Base-by-base conservation (phyloP, 2,113 vertebrate genomes). In the Etheostoma cragini region DNA sequence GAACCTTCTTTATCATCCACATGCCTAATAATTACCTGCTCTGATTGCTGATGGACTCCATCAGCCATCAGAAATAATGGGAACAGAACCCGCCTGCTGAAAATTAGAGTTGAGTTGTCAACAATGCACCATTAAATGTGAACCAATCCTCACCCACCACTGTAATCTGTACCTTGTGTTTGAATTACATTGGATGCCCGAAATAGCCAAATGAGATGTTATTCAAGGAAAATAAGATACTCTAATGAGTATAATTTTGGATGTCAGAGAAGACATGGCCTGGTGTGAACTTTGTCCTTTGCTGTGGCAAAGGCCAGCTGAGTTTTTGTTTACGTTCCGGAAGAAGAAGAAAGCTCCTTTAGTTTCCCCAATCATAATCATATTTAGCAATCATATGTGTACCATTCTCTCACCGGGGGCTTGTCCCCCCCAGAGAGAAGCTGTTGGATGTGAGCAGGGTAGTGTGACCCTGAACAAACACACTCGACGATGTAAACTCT, bases 181-280 rank as follows among this genome's bases (percentile, higher is more conserved):
- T 74, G 74, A 85, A 81, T 82, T 78, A 60, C 61, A 82, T 46
- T 69, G 62, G 49, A 72, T 24, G 45, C 49, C 76, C 17, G 78
- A 73, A 57, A 81, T 70, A 78, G 61, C 56, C 33, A 65, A 78
- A 84, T 87, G 52, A 88, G 70, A 86, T 42, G 63, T 76, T 81
- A 84, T 72, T 79, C 24, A 26, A 49, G 75, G 52, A 53, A 62
- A 60, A 71, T 50, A 76, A 75, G 49, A 84, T 78, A 47, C 71
- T 58, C 7, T 80, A 72, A 89, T 81, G 56, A 61, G 60, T 83
- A 66, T 87, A 67, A 87, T 91, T 84, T n/a, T 56, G 21, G 22
- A 60, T 6, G 75, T 53, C 26, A 70, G 35, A 60, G 50, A 73
- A 45, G 61, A 0, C 52, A 68, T 68, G 42, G 26, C 52, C 38